phyloP scores from a whole-genome alignment of 1,140 invertebrate species.

The Drosophila obscura region DNA sequence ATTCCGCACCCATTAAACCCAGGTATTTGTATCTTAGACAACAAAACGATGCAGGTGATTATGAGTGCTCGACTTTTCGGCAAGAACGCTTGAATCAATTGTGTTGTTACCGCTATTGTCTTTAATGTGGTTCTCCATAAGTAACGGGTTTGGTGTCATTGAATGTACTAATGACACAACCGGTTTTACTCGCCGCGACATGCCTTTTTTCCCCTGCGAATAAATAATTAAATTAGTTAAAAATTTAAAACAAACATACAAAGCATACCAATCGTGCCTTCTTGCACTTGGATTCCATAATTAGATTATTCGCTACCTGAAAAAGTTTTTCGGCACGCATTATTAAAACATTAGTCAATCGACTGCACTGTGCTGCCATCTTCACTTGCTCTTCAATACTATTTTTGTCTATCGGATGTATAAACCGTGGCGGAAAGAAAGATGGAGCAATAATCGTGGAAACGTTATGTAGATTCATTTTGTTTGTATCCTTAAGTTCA shows the following conservation, averaged over 20 bases:
- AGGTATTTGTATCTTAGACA: constrained; percentile 47
- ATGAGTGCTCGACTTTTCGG: constrained; percentile 63
- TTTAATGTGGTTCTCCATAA: constrained; percentile 26
- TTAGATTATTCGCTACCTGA: constrained; percentile 89
- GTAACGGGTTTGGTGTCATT: constrained; percentile 20
- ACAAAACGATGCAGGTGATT: constrained; percentile 75
- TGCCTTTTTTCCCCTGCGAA: constrained; percentile 68
- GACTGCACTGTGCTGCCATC: constrained; percentile 92
- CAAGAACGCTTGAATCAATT: constrained; percentile 36
- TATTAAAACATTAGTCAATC: constrained; percentile 91
- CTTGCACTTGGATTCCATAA: constrained; percentile 88
- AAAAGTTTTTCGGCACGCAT: constrained; percentile 90
- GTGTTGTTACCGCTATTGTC: constrained; percentile 27
- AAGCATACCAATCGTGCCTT: constrained; percentile 76
- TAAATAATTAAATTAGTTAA: not conserved
- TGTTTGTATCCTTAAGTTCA: constrained; percentile 89
- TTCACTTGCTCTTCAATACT: constrained; percentile 89
- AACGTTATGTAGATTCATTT: constrained; percentile 95
- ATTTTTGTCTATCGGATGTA: constrained; percentile 78
- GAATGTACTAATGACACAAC: constrained; percentile 36
- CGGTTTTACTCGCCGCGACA: constrained; percentile 39
- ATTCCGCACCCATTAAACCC: constrained; percentile 25
- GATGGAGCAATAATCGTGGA: constrained; percentile 97
- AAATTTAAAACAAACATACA: not conserved
- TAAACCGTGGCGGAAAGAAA: constrained; percentile 90